phyloP scores from a whole-genome alignment of 2,888 invertebrate genomes.

The Phaedon cochleariae region DNA sequence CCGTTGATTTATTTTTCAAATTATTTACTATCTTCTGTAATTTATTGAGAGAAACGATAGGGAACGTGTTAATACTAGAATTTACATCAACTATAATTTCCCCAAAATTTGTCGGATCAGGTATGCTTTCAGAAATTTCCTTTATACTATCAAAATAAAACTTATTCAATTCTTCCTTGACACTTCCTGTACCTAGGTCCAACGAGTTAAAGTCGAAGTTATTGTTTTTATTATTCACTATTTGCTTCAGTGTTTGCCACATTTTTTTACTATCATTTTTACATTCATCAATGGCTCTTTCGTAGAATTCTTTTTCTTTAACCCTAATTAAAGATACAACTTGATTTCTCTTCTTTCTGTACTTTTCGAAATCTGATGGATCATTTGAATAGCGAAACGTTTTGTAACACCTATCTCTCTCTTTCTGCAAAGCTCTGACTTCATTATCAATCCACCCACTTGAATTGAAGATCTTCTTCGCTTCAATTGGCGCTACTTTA shows the following conservation, averaged over 20 bases:
- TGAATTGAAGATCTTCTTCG: not conserved
- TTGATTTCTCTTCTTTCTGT: too few relatives aligned
- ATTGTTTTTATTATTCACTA: not conserved
- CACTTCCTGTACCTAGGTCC: constrained; percentile 2
- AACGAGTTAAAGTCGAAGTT: constrained; percentile 4
- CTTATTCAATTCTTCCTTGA: constrained; percentile 3
- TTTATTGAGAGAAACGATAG: not conserved
- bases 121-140: not conserved
- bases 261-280: too few relatives aligned
- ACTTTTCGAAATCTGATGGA: not conserved
- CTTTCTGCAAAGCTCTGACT: not conserved
- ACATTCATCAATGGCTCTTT: too few relatives aligned
- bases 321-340: too few relatives aligned
- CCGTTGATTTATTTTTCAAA: not conserved
- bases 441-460: not conserved
- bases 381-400: not conserved
- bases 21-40: not conserved
- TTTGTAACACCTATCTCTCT: not conserved
- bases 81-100: not conserved
- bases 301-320: too few relatives aligned
- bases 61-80: not conserved
- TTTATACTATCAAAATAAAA: not conserved
- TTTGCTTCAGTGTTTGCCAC: too few relatives aligned
- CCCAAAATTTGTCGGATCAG: not conserved
- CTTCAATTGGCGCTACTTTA: too few relatives aligned